These are phyloP conservation scores for Luehdorfia chinensis DNA, from an alignment of 1,140 invertebrate genomes.

Conservation along the genomic window DNA sequence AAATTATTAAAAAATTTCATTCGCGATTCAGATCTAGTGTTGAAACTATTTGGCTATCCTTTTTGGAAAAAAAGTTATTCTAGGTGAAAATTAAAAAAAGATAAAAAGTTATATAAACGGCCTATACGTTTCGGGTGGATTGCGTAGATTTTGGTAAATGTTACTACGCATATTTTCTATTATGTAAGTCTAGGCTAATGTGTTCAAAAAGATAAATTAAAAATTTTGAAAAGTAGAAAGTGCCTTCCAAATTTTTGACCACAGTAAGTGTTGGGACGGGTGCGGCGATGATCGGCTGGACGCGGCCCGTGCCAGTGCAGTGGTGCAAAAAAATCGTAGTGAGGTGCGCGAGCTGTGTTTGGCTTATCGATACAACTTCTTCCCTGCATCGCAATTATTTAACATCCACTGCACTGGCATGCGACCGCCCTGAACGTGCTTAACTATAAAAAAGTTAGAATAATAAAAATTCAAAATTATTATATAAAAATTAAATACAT, in stretches of 20 bases:
- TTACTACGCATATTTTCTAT: constrained; percentile 76
- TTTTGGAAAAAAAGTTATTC: constrained; percentile 70
- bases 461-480: constrained; percentile 75
- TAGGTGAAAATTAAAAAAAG: constrained; percentile 52
- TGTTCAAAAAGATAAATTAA: constrained; percentile 72
- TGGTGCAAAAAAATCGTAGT: background rate
- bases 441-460: constrained; percentile 68
- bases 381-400: no score
- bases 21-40: constrained; percentile 67
- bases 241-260: constrained; percentile 77
- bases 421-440: constrained; percentile 50
- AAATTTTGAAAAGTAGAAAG: constrained; percentile 75
- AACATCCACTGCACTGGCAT: constrained; percentile 27
- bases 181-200: constrained; percentile 76
- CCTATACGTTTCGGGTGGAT: constrained; percentile 72
- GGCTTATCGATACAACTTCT: no score
- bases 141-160: constrained; percentile 76
- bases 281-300: constrained; percentile 58
- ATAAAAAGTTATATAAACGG: constrained; percentile 64
- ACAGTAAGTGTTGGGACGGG: constrained; percentile 71
- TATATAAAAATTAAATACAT: constrained; percentile 73
- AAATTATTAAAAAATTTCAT: constrained; percentile 67
- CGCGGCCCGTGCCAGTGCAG: constrained; percentile 35
- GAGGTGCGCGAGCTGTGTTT: background rate
- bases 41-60: constrained; percentile 74